Base-by-base conservation (phyloP, 2,888 invertebrate genomes). In the Furcula furcula region DNA sequence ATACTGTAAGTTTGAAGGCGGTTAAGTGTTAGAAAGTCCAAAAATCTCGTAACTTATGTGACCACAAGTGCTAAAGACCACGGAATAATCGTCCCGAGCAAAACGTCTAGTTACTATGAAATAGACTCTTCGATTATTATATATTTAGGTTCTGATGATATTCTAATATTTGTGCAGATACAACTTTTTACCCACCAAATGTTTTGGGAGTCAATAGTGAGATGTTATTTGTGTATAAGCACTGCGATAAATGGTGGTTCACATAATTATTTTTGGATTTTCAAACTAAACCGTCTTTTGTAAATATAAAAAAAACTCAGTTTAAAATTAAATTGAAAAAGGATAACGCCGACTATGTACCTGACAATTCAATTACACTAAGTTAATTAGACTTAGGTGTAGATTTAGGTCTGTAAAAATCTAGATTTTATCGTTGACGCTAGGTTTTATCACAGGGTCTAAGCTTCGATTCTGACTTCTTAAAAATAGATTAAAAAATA, bases 281-380 rank as follows among this genome's bases (percentile, higher is more conserved):
- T 62, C 53, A 58, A 58, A 57, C 52, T 50, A 11, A 7, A 12
- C 62, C 56, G 46, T 50, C 49, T 36, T 52, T 58, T 82, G 81
- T 85, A 84, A 74, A 81, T 83, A 80, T 65, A 66, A 55, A 46
- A 26, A 26, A 44, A 49, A 54, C 58, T 54, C 58, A 47, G 55
- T 60, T 57, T 43, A 48, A 51, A 60, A 34, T 50, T 51, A 45
- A 53, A 55, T 55, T 50, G 46, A 35, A 50, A n/a, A 53, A 41
- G 43, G 42, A 58, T 56, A 60, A 76, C 80, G 83, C 84, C 76
- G 81, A 85, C 80, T 68, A 83, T 75, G 87, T 87, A 87, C 87
- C 87, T 87, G 87, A 87, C 74, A 47, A 47, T 85, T 86, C 86
- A 86, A 87, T 87, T 87, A 86, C 76, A 82, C 72, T 86, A 81